Evolutionary conservation across 2,888 invertebrate genomes (phyloP).

Genomic region (Sarcophaga subvicina): DNA sequence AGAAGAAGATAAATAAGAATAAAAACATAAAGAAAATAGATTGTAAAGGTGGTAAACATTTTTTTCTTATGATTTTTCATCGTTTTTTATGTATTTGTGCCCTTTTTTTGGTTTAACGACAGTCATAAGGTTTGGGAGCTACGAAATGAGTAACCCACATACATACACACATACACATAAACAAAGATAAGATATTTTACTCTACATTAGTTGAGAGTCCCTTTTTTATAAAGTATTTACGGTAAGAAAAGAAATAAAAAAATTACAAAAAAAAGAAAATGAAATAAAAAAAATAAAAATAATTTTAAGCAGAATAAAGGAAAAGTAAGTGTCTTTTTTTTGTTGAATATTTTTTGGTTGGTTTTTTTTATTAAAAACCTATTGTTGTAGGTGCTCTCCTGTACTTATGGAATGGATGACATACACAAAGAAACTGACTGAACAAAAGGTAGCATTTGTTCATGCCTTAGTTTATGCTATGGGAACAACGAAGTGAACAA

Average conservation of each 20-base stretch:
- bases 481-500: too few relatives aligned
- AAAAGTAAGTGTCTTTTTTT: too few relatives aligned
- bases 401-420: neutral
- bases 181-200: slow-evolving; percentile 3
- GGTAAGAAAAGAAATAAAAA: neutral
- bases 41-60: slow-evolving; percentile 30
- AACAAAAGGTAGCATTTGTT: slow-evolving; percentile 38
- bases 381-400: neutral
- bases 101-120: slow-evolving; percentile 13
- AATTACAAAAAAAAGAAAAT: neutral
- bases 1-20: neutral
- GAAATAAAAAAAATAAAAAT: slow-evolving; percentile 14
- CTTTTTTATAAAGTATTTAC: slow-evolving; percentile 34
- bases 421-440: neutral
- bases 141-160: slow-evolving; percentile 3
- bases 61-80: slow-evolving; percentile 7
- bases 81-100: slow-evolving; percentile 1
- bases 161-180: neutral
- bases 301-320: slow-evolving; percentile 4
- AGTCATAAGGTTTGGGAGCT: slow-evolving; percentile 6
- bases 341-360: neutral
- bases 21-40: neutral
- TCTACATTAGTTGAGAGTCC: slow-evolving; percentile 22
- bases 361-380: neutral
- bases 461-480: neutral